Base-by-base conservation (phyloP, 2,113 vertebrate species). In the Ifrita kowaldi region DNA sequence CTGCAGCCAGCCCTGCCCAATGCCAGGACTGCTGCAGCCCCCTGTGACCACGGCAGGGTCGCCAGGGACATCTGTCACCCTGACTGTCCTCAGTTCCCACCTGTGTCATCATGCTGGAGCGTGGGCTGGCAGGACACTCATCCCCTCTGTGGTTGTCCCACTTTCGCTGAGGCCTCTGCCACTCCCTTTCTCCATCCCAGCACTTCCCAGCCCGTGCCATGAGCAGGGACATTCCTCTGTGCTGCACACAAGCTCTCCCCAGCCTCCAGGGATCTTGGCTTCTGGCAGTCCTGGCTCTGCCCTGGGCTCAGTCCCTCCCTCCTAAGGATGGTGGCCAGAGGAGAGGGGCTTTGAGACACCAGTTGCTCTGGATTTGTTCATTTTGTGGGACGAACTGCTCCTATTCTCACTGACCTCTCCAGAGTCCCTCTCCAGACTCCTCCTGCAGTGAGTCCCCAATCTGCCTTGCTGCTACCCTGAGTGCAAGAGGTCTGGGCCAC, bases 131-230 rank as follows among this genome's bases (percentile, higher is more conserved):
- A 12, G 52, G 27, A 65, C 10, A 3, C 26, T 30, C 0, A 0
- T 59, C 14, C 30, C 18, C 6, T 37, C 52, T 46, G 7, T 39
- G 44, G 65, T n/a, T 74, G 81, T 13, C 14, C 46, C 13, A 5
- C 42, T 89, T 50, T 47, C 28, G 1, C 39, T 2, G 10, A 26
- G 24, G 22, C 19, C 18, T 37, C 27, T 70, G 55, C 30, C 4
- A 1, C 10, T 37, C 44, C 69, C 4, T 1, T 35, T 77, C 76
- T 59, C 39, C 28, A 44, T 44, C 41, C 44, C 41, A 44, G 56
- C 2, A 0, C 32, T 81, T 49, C n/a, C 13, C 60, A 39, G 16
- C 41, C 49, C 3, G 0, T 26, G n/a, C 56, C 1, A 0, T 4
- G 39, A 76, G 47, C 18, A 7, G 37, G 10, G 8, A 16, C 3